Percentiles rank a stretch among this genome's conserved stretches.
These are phyloP conservation scores for Speoplatyrhinus poulsoni DNA, from an alignment of 2,113 vertebrate species.

Conservation along the genomic window DNA sequence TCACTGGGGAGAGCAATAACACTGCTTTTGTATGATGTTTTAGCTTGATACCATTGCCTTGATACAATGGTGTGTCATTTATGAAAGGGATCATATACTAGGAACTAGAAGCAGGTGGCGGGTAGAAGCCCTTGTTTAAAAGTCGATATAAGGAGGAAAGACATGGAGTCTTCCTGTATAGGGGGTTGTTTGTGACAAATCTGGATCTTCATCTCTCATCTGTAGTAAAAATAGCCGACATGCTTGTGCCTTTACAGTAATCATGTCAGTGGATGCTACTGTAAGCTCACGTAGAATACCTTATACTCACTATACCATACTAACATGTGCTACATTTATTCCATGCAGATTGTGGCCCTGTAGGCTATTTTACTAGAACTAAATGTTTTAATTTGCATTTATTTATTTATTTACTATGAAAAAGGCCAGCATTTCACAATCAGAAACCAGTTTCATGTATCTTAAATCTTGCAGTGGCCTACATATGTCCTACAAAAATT, in stretches of 20 bases:
- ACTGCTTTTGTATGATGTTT: slow-evolving; percentile 62
- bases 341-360: neutral
- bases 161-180: too few species aligned
- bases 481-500: too few species aligned
- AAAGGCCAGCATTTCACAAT: too few species aligned
- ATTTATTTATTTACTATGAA: too few species aligned
- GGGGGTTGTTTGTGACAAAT: too few species aligned
- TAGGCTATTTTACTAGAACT: neutral
- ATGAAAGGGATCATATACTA: slow-evolving; percentile 38
- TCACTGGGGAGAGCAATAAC: slow-evolving; percentile 59
- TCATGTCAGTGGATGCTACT: too few species aligned
- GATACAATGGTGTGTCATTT: slow-evolving; percentile 15
- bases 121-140: slow-evolving; percentile 18
- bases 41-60: slow-evolving; percentile 29
- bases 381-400: neutral
- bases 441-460: too few species aligned
- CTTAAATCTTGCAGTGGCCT: too few species aligned
- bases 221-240: too few species aligned
- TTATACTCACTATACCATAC: neutral
- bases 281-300: too few species aligned
- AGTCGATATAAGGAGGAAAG: neutral
- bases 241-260: too few species aligned
- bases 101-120: slow-evolving; percentile 24
- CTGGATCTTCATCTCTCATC: too few species aligned
- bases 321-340: neutral